These are phyloP conservation scores for Heteractis magnifica DNA, from an alignment of 92 coral and sea anemone species.

Conservation along the genomic window DNA sequence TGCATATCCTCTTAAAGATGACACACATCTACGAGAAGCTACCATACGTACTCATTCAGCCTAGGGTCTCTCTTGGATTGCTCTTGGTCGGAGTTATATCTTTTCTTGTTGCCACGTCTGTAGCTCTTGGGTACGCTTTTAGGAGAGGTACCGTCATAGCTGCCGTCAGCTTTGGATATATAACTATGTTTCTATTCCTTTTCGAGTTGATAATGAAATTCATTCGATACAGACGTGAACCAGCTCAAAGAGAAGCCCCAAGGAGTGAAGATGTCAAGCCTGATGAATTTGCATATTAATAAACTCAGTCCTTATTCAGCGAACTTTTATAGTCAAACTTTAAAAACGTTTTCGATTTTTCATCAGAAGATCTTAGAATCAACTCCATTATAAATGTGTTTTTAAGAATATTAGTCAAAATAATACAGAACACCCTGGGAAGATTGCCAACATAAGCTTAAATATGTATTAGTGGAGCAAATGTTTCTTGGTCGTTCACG, in stretches of 20 bases:
- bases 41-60: slow-evolving; percentile 73
- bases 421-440: too few relatives aligned
- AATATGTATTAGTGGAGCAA: too few relatives aligned
- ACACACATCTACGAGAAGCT: slow-evolving; percentile 84
- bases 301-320: too few relatives aligned
- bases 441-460: too few relatives aligned
- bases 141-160: slow-evolving; percentile 26
- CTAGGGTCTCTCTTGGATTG: slow-evolving; percentile 50
- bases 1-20: slow-evolving; percentile 78
- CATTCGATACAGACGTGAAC: slow-evolving; percentile 61
- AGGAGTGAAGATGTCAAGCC: slow-evolving; percentile 37
- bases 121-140: slow-evolving; percentile 55
- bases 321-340: too few relatives aligned
- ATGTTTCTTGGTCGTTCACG: too few relatives aligned
- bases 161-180: slow-evolving; percentile 79
- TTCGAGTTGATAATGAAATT: slow-evolving; percentile 58
- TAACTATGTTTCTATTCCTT: slow-evolving; percentile 66
- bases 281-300: slow-evolving; percentile 57
- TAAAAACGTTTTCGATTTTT: too few relatives aligned
- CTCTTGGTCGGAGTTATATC: slow-evolving; percentile 59
- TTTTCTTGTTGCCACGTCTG: slow-evolving; percentile 66
- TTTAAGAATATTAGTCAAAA: too few relatives aligned
- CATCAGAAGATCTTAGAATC: too few relatives aligned
- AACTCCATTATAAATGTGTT: too few relatives aligned
- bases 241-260: slow-evolving; percentile 18